A percentile compares a stretch with the other conserved stretches of the same genome.
Conservation (phyloP, 2,797 vertebrate species). For the Phalanger gymnotis region DNA sequence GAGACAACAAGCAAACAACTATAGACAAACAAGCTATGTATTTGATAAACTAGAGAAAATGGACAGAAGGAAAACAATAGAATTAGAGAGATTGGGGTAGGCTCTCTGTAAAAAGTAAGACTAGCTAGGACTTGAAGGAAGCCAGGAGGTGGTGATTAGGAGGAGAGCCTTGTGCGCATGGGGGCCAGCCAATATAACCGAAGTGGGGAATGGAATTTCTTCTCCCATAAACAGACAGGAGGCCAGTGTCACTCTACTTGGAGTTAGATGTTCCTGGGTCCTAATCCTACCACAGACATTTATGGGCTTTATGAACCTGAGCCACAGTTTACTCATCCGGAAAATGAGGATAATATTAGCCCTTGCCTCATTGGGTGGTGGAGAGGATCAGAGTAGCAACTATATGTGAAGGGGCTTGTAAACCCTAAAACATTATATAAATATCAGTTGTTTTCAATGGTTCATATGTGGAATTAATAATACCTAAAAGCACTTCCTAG, state of each 20-base stretch:
- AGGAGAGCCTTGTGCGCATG: neutral
- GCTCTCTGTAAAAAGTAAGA: neutral
- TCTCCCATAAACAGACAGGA: neutral
- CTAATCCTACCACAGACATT: neutral
- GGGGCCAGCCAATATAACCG: neutral
- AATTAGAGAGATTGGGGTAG: neutral
- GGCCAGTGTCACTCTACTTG: neutral
- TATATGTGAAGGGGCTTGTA: neutral
- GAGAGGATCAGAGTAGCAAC: neutral
- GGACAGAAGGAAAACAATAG: neutral
- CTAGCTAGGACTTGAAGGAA: neutral
- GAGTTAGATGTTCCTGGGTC: neutral
- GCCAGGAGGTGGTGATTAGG: neutral
- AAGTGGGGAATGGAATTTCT: neutral
- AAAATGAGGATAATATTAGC: neutral
- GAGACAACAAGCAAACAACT: neutral
- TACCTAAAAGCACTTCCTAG: neutral
- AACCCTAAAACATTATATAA: neutral
- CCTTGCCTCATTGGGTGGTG: neutral
- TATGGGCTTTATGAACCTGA: neutral
- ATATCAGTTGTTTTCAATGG: neutral
- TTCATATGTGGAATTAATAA: constrained; percentile 17
- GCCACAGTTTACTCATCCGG: neutral
- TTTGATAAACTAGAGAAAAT: neutral
- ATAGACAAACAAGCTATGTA: neutral